A percentile compares a stretch with the other conserved stretches of the same genome.
Conservation (phyloP, 2,888 invertebrate genomes). For the Balanococcus diminutus region DNA sequence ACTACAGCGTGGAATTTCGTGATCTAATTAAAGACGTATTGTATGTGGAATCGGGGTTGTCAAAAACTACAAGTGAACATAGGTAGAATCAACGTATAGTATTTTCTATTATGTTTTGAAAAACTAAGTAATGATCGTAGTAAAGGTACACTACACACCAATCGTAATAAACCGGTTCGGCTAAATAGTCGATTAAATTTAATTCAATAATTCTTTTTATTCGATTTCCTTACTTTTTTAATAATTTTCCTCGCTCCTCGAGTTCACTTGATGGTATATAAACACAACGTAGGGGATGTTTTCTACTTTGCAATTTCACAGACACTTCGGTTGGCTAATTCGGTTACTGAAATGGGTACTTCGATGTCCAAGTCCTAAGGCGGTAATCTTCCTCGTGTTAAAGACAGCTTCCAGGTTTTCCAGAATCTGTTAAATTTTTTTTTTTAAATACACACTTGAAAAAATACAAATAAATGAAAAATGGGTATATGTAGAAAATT, state of each 20-base stretch:
- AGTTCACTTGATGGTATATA: neutral
- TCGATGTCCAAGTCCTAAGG: no score
- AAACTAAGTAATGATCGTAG: neutral
- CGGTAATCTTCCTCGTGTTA: no score
- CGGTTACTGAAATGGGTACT: no score
- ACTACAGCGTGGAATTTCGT: neutral
- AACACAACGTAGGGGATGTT: no score
- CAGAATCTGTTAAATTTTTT: no score
- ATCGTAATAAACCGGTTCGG: neutral
- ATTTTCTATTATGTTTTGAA: neutral
- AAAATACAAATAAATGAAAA: no score
- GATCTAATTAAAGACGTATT: slow-evolving; percentile 51
- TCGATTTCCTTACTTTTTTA: neutral
- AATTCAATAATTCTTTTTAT: neutral
- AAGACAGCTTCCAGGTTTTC: no score
- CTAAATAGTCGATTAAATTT: neutral
- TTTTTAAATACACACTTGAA: no score
- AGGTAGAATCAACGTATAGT: neutral
- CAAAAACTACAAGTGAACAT: slow-evolving; percentile 29
- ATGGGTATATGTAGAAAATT: no score
- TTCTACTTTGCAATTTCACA: no score
- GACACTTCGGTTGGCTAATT: no score
- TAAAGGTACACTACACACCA: neutral
- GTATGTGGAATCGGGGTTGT: slow-evolving; percentile 44
- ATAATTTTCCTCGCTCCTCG: neutral